These are phyloP conservation scores for Rhyacophila brunnea DNA, from an alignment of 1,140 invertebrate genomes.

Conservation along the genomic window DNA sequence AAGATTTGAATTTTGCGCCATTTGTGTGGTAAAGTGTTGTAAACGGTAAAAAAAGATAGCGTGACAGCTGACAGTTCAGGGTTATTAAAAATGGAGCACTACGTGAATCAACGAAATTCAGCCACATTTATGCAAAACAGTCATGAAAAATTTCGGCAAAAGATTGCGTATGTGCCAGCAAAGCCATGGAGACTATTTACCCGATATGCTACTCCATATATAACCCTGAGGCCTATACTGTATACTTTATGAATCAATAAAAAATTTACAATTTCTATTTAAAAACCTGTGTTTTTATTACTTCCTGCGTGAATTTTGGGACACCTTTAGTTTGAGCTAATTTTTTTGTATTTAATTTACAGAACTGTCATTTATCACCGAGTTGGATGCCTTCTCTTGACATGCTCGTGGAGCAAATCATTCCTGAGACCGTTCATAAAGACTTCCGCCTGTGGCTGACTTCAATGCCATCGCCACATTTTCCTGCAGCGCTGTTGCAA, in stretches of 20 bases:
- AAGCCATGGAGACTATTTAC: slow-evolving; percentile 25
- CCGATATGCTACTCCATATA: slow-evolving; percentile 4
- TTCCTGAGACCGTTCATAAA: slow-evolving; percentile 65
- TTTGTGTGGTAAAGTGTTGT: no score
- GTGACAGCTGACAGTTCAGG: no score
- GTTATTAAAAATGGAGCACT: no score
- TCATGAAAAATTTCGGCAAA: slow-evolving; percentile 27
- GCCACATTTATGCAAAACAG: slow-evolving; percentile 8
- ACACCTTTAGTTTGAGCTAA: no score
- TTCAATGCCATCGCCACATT: slow-evolving; percentile 81
- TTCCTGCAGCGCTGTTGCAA: slow-evolving; percentile 84
- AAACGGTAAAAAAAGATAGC: no score
- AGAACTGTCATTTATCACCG: slow-evolving; percentile 91
- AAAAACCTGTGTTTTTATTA: no score
- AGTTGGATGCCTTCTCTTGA: slow-evolving; percentile 87
- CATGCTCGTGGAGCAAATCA: slow-evolving; percentile 74
- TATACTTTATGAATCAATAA: no score
- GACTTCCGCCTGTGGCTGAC: slow-evolving; percentile 85
- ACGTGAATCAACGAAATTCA: not conserved
- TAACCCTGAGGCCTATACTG: no score
- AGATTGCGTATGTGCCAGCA: slow-evolving; percentile 26
- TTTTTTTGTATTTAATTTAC: not conserved
- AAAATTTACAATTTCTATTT: no score
- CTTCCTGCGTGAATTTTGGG: no score
- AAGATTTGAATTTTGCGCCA: no score